phyloP scores from a whole-genome alignment of 2,797 vertebrate species.

The Artibeus lituratus region DNA sequence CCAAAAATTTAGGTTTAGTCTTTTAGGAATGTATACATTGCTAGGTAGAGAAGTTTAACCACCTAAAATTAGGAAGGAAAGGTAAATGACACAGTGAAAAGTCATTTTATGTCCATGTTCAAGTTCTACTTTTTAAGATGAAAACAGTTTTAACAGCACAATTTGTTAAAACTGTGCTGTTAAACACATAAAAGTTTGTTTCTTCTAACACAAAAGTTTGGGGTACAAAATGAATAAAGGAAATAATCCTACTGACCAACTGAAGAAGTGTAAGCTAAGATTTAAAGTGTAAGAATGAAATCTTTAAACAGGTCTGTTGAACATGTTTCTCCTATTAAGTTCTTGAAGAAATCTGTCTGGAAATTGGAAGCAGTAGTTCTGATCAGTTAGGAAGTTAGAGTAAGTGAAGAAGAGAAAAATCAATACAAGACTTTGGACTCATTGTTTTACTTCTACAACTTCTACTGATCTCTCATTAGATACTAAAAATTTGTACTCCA shows the following conservation, averaged over 20 bases:
- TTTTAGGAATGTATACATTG: background rate
- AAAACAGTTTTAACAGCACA: background rate
- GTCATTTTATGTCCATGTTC: background rate
- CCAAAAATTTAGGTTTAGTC: slow-evolving; percentile 19
- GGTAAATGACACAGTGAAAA: background rate
- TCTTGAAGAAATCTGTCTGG: background rate
- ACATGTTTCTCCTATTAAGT: background rate
- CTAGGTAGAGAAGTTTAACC: background rate
- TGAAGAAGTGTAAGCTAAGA: background rate
- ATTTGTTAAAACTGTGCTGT: no score
- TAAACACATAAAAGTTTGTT: background rate
- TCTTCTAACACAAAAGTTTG: background rate
- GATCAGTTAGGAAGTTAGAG: background rate
- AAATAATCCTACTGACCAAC: background rate
- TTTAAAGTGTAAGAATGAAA: background rate
- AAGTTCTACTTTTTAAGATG: background rate
- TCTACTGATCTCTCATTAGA: background rate
- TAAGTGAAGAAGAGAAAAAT: background rate
- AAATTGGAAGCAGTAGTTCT: background rate
- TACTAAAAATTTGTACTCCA: background rate
- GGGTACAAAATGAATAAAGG: background rate
- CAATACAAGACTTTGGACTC: background rate
- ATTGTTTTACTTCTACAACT: background rate
- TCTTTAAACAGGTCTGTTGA: background rate
- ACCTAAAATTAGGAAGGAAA: background rate